Conservation (phyloP, 2,113 vertebrate species). For the Charadrius vociferus region DNA sequence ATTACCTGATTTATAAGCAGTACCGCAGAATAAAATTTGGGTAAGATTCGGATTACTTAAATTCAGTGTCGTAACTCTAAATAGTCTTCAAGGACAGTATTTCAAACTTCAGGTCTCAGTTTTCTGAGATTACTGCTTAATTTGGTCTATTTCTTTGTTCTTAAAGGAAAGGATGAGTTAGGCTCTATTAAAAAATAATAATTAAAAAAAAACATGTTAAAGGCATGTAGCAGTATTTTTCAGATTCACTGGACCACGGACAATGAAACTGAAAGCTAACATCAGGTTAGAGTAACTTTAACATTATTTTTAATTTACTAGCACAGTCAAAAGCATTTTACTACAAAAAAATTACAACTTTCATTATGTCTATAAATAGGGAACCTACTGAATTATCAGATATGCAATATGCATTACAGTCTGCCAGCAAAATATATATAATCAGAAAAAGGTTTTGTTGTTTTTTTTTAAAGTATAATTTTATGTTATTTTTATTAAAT, state of each 20-base stretch:
- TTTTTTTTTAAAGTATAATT: conserved; percentile 16
- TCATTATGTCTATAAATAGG: conserved; percentile 63
- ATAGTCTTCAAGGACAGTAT: background rate
- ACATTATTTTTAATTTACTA: conserved; percentile 48
- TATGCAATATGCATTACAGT: conserved; percentile 29
- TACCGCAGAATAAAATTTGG: background rate
- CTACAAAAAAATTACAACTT: background rate
- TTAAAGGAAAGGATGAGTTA: background rate
- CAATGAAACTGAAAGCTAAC: conserved; percentile 2
- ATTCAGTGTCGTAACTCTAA: background rate
- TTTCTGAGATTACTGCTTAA: background rate
- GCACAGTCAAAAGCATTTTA: conserved; percentile 39
- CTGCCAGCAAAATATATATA: conserved; percentile 41
- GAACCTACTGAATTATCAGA: conserved; percentile 31
- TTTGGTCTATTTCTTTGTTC: background rate
- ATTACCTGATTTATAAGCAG: background rate
- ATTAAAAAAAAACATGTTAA: background rate
- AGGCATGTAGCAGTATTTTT: background rate
- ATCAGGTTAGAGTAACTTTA: background rate
- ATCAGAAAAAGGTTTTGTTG: conserved; percentile 51
- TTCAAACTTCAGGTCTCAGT: background rate
- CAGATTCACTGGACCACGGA: background rate
- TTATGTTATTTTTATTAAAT: conserved; percentile 54
- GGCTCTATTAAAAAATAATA: background rate
- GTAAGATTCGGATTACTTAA: background rate